Evolutionary conservation across 2,113 vertebrate genomes (phyloP).

Genomic region (Poicephalus meyeri): DNA sequence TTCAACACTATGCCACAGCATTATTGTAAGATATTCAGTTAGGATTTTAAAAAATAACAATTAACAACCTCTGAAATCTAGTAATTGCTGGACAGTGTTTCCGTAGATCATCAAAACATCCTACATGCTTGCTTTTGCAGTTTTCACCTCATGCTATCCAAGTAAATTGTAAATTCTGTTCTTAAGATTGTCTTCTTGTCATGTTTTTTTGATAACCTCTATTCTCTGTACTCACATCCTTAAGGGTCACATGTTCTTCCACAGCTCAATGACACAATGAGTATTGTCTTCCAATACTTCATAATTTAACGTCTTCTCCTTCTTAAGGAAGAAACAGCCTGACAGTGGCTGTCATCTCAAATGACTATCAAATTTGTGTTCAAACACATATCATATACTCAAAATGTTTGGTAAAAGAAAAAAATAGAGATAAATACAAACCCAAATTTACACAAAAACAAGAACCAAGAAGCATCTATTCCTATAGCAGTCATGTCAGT

Average conservation of each 20-base stretch:
- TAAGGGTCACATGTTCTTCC: neutral
- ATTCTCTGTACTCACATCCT: neutral
- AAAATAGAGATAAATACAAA: neutral
- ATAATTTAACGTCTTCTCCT: neutral
- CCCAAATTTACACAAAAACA: neutral
- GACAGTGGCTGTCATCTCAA: neutral
- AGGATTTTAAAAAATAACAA: neutral
- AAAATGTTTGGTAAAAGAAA: neutral
- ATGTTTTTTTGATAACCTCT: neutral
- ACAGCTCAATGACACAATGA: neutral
- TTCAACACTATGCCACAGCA: neutral
- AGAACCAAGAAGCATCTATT: neutral
- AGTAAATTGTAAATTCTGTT: neutral
- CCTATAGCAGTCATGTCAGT: neutral
- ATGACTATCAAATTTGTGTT: neutral
- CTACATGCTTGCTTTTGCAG: neutral
- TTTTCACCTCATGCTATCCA: neutral
- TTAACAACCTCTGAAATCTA: neutral
- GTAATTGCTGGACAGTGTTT: neutral
- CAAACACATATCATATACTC: neutral
- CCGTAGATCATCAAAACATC: neutral
- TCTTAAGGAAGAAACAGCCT: neutral
- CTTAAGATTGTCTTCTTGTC: neutral
- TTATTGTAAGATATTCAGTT: neutral
- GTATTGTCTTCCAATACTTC: neutral